Evolutionary conservation across 37 sponge, comb jelly and placozoan species (phyloP), one percentile per base, ranked within the genome.

Genomic region (Geodia barretti): DNA sequence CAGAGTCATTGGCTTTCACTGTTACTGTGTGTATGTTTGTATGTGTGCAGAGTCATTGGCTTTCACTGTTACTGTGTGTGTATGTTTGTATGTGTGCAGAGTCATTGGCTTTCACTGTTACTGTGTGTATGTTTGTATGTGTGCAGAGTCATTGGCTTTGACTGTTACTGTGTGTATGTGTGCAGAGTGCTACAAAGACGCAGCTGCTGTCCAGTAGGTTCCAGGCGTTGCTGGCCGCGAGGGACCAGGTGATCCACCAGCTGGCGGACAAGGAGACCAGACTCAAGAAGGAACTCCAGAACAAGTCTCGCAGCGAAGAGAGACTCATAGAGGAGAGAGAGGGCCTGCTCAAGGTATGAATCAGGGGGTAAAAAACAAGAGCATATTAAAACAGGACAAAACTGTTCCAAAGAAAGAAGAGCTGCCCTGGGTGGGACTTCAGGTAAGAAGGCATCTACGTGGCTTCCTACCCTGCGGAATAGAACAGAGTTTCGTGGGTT

Each of bases 151-250:
- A 58, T 11, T 11, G 60, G 60, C 19, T 68, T 14, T 43, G 36
- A 0, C 36, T 65, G 40, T 40, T n/a, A n/a, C n/a, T 69, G 70
- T 69, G 60, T 47, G 38, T 0, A 59, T 31, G 61, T 68, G 80
- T 68, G 38, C 30, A 85, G 85, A 85, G 63, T 71, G 85, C 61
- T 35, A 43, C 35, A 14, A 77, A 85, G 33, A 77, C 88, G 23
- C 9, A 64, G 8, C 75, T 72, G 17, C 61, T 87, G n/a, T 79
- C 76, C 20, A 67, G 17, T 29, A 81, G 65, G 5, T 87, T 66
- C 63, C 42, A 66, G 3, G 75, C 74, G 29, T 76, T 87, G 33
- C 74, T 87, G 75, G 82, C 75, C 26, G 70, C 74, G 35, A 74
- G 82, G 30, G 88, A 87, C 21, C 81, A 64, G 2, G 33, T 61